Evolutionary conservation across 2,113 vertebrate genomes (phyloP).

Genomic region (Oplegnathus fasciatus): DNA sequence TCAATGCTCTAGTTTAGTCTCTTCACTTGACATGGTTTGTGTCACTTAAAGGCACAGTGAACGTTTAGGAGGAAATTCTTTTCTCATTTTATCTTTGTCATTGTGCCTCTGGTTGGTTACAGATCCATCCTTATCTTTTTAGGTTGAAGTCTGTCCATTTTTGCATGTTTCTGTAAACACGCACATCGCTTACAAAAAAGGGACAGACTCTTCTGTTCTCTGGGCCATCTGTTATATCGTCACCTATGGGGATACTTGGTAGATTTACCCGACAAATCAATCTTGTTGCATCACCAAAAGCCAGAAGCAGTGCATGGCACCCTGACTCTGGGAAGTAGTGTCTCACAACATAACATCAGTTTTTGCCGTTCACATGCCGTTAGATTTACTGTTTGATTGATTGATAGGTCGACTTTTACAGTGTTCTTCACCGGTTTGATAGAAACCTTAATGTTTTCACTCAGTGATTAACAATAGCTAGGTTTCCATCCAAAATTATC

Average conservation of each 20-base stretch:
- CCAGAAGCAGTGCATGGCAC: slow-evolving; percentile 1
- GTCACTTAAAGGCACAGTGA: slow-evolving; percentile 1
- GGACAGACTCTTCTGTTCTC: slow-evolving; percentile 39
- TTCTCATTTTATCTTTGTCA: background rate
- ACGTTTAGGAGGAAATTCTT: slow-evolving; percentile 3
- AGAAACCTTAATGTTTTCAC: background rate
- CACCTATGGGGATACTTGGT: slow-evolving; percentile 50
- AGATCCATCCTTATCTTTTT: slow-evolving; percentile 15
- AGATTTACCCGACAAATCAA: slow-evolving; percentile 46
- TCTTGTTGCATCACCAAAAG: slow-evolving; percentile 46
- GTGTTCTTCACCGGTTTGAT: background rate
- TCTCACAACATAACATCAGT: background rate
- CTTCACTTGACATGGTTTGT: slow-evolving; percentile 13
- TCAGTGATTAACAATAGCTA: background rate
- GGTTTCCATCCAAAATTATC: too few relatives aligned
- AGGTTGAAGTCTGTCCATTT: slow-evolving; percentile 27
- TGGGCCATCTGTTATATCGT: slow-evolving; percentile 60
- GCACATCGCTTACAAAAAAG: slow-evolving; percentile 10
- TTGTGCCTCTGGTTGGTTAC: background rate
- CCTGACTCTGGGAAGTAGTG: slow-evolving; percentile 8
- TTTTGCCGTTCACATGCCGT: background rate
- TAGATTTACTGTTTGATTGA: slow-evolving; percentile 10
- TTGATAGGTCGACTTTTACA: background rate
- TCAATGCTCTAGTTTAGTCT: slow-evolving; percentile 14
- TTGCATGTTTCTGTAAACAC: slow-evolving; percentile 30